phyloP scores from a whole-genome alignment of 2,113 vertebrate species.

The Spea bombifrons region DNA sequence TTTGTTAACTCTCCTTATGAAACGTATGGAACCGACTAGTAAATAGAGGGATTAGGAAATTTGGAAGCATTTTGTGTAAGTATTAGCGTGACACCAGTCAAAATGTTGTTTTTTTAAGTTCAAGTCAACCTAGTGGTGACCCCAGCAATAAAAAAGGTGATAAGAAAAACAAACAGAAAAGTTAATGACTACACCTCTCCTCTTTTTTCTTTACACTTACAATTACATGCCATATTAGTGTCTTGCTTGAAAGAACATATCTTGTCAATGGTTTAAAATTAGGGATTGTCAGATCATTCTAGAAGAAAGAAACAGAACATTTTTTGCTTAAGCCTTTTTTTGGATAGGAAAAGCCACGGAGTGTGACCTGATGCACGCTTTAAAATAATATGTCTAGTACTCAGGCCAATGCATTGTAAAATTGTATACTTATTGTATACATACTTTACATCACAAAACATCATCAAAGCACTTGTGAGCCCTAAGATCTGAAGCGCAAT shows the following conservation, averaged over 20 bases:
- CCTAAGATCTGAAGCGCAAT: too few relatives aligned
- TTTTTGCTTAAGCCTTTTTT: too few relatives aligned
- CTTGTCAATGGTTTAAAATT: neutral
- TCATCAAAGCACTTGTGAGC: too few relatives aligned
- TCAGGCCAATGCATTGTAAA: too few relatives aligned
- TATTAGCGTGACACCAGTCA: conserved; percentile 52
- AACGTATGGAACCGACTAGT: conserved; percentile 49
- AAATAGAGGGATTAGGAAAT: conserved; percentile 50
- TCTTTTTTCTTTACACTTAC: neutral
- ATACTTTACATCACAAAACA: too few relatives aligned
- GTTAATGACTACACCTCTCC: neutral
- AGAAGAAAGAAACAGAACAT: too few relatives aligned
- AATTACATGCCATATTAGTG: neutral
- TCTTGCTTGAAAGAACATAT: too few relatives aligned
- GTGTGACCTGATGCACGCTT: too few relatives aligned
- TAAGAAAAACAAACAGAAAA: conserved; percentile 46
- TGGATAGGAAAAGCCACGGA: too few relatives aligned
- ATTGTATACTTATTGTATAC: too few relatives aligned
- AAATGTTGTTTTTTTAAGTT: conserved; percentile 56
- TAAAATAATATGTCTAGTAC: too few relatives aligned
- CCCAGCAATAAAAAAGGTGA: conserved; percentile 45
- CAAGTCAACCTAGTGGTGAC: conserved; percentile 51
- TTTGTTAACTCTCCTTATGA: conserved; percentile 35
- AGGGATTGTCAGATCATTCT: too few relatives aligned
- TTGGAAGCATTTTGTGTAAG: conserved; percentile 44